Evolutionary conservation across 2,113 vertebrate genomes (phyloP).

Genomic region (Epinephelus lanceolatus): DNA sequence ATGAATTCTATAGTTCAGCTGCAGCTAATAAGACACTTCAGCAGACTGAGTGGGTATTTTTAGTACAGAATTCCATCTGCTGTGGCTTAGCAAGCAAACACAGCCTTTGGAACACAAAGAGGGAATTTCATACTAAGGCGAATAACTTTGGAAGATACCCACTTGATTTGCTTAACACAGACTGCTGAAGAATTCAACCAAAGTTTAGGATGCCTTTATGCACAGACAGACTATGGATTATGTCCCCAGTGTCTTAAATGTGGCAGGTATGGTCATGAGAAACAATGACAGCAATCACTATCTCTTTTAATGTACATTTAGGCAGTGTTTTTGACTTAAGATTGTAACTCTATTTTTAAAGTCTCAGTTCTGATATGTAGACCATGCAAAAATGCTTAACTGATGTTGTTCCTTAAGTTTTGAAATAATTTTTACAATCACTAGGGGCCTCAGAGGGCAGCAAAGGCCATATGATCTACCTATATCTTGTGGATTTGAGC

Average conservation of each 20-base stretch:
- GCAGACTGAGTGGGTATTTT: neutral
- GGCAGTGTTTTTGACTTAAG: neutral
- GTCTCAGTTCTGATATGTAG: neutral
- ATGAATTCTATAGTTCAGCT: neutral
- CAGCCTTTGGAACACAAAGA: neutral
- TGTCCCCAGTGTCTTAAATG: neutral
- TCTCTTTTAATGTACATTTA: neutral
- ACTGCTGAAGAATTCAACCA: neutral
- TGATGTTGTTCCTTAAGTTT: neutral
- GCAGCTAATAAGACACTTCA: neutral
- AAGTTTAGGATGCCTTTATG: neutral
- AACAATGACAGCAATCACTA: neutral
- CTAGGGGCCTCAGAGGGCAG: neutral
- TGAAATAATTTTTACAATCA: neutral
- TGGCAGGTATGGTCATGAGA: neutral
- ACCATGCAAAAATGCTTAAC: neutral
- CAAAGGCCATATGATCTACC: neutral
- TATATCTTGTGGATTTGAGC: neutral
- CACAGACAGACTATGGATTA: neutral
- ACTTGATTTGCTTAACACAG: neutral
- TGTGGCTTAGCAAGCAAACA: neutral
- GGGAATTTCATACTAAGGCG: neutral
- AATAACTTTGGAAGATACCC: neutral
- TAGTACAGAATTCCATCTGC: neutral
- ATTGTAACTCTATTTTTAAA: neutral